phyloP scores from a whole-genome alignment of 2,113 vertebrate genomes.

The Heloderma charlesbogerti region DNA sequence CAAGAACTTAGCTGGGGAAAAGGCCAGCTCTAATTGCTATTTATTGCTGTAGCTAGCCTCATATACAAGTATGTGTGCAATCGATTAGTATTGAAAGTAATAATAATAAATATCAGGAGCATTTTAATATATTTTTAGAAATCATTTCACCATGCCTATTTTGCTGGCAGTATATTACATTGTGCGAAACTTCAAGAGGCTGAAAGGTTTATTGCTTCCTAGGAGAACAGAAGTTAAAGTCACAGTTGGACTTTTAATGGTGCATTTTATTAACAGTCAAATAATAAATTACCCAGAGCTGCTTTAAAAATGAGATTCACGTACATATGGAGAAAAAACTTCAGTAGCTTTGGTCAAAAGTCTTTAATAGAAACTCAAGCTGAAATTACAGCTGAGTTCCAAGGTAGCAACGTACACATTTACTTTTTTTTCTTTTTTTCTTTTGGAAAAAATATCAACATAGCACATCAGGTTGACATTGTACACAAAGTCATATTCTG shows the following conservation, averaged over 20 bases:
- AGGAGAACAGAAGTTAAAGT: constrained; percentile 20
- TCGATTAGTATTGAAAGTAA: rapidly evolving
- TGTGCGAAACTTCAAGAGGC: neutral
- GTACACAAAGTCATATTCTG: neutral
- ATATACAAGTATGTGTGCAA: neutral
- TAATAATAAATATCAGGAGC: neutral
- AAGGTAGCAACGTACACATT: neutral
- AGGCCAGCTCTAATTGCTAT: neutral
- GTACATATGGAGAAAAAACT: constrained; percentile 6
- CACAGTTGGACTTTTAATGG: constrained; percentile 8
- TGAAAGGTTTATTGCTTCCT: constrained; percentile 42
- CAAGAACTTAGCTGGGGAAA: neutral
- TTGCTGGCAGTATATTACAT: neutral
- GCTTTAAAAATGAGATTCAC: constrained; percentile 1
- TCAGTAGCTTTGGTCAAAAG: neutral
- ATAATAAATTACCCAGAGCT: constrained; percentile 35
- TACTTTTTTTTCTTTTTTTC: neutral
- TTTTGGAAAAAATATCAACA: neutral
- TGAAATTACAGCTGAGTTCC: neutral
- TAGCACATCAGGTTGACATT: neutral
- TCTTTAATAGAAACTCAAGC: constrained; percentile 1
- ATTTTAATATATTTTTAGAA: neutral
- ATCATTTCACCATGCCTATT: neutral
- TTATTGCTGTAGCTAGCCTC: neutral
- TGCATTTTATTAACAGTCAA: constrained; percentile 38